Conservation (phyloP, 2,888 invertebrate species). For the Arctia plantaginis region DNA sequence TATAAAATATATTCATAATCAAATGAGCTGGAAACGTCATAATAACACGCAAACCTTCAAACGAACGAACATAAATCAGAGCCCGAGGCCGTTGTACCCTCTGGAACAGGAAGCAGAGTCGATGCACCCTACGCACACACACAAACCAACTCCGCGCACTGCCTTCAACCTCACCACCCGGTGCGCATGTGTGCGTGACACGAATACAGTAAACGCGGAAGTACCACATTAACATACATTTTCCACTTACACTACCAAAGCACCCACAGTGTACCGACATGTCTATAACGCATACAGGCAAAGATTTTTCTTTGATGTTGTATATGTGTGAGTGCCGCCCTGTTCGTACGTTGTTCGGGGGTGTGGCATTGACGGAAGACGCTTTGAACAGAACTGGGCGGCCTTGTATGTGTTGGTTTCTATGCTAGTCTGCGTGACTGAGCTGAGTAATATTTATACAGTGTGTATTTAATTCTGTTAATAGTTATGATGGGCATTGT, state of each 20-base stretch:
- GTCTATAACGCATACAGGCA: slow-evolving; percentile 51
- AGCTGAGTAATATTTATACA: slow-evolving; percentile 55
- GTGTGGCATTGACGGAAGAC: slow-evolving; percentile 70
- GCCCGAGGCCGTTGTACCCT: slow-evolving; percentile 81
- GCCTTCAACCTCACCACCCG: slow-evolving; percentile 22
- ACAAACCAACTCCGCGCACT: slow-evolving; percentile 32
- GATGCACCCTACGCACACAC: slow-evolving; percentile 81
- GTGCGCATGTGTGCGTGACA: slow-evolving; percentile 70
- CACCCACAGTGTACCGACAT: slow-evolving; percentile 47
- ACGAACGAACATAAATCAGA: slow-evolving; percentile 78
- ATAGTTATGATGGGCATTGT: slow-evolving; percentile 19
- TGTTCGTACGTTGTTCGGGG: slow-evolving; percentile 69
- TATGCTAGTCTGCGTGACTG: slow-evolving; percentile 46
- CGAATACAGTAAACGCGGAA: slow-evolving; percentile 80
- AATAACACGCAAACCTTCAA: slow-evolving; percentile 80
- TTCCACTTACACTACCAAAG: slow-evolving; percentile 67
- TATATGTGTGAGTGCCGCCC: slow-evolving; percentile 75
- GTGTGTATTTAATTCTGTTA: slow-evolving; percentile 50
- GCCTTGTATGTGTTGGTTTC: slow-evolving; percentile 55
- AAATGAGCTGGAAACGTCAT: slow-evolving; percentile 73
- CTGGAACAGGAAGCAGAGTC: slow-evolving; percentile 81
- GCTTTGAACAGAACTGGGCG: slow-evolving; percentile 62
- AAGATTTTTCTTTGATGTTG: slow-evolving; percentile 58
- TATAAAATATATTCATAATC: slow-evolving; percentile 52
- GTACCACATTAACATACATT: slow-evolving; percentile 82